phyloP scores from a whole-genome alignment of 2,113 vertebrate species.

The Seriola rivoliana region DNA sequence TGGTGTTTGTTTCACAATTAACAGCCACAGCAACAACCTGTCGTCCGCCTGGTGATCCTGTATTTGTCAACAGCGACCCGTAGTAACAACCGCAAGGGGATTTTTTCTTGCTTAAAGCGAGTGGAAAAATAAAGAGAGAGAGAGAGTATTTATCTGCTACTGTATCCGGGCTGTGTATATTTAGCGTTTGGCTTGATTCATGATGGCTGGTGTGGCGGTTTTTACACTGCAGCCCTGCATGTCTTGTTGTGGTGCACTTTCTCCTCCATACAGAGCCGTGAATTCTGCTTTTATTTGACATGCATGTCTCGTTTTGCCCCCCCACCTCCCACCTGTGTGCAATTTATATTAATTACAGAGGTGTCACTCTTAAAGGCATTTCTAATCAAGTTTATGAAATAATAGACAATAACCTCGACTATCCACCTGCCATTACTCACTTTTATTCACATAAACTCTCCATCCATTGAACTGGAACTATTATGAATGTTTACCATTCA shows the following conservation, averaged over 20 bases:
- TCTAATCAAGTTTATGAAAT: neutral
- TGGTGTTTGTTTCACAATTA: slow-evolving; percentile 6
- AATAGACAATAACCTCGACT: neutral
- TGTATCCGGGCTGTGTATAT: slow-evolving; percentile 13
- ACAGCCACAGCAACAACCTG: slow-evolving; percentile 61
- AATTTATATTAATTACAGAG: neutral
- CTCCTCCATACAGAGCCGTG: neutral
- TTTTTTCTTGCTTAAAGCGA: neutral
- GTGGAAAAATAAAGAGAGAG: neutral
- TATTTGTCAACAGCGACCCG: slow-evolving; percentile 13
- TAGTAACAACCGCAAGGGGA: neutral
- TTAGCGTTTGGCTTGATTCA: slow-evolving; percentile 35
- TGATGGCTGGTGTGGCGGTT: slow-evolving; percentile 40
- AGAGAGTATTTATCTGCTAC: neutral
- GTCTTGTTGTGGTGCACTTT: slow-evolving; percentile 25
- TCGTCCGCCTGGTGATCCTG: slow-evolving; percentile 44
- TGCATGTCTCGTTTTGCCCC: neutral
- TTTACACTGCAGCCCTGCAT: slow-evolving; percentile 14
- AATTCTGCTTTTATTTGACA: slow-evolving; percentile 5
- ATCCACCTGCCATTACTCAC: slow-evolving; percentile 3
- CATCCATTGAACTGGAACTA: neutral
- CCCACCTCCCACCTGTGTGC: neutral
- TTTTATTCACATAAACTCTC: neutral
- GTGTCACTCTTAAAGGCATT: neutral
- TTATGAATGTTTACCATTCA: neutral